phyloP scores from a whole-genome alignment of 2,797 vertebrate genomes.

The Channallabes apus region DNA sequence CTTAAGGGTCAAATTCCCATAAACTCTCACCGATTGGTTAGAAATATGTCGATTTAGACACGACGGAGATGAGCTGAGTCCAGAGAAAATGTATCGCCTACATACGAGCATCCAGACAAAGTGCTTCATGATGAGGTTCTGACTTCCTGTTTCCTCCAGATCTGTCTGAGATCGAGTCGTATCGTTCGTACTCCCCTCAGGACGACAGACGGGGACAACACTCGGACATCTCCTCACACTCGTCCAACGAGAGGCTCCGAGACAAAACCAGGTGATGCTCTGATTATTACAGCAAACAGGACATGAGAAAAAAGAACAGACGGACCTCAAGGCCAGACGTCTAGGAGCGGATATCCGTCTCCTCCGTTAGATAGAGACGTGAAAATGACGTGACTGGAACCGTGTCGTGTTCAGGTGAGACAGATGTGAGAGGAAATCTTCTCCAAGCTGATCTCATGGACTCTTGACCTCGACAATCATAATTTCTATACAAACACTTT shows the following conservation, averaged over 20 bases:
- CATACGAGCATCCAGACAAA: neutral
- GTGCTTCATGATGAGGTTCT: neutral
- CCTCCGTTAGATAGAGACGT: neutral
- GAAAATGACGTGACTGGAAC: neutral
- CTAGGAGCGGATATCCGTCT: neutral
- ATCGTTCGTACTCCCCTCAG: constrained; percentile 90
- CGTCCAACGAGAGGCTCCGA: constrained; percentile 89
- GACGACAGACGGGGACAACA: constrained; percentile 83
- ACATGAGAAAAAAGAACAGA: neutral
- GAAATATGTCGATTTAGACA: neutral
- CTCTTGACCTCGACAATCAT: neutral
- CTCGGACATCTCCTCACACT: constrained; percentile 93
- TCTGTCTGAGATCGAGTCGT: constrained; percentile 97
- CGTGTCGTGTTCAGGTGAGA: neutral
- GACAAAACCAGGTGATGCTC: constrained; percentile 82
- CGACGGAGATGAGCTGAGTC: neutral
- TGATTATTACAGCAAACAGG: neutral
- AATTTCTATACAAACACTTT: neutral
- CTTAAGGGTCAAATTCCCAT: too few species aligned
- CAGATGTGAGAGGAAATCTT: neutral
- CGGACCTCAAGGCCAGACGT: neutral
- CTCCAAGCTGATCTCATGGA: neutral
- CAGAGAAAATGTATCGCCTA: too few species aligned
- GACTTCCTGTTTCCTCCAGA: constrained; percentile 69
- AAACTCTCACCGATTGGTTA: neutral